These are phyloP conservation scores for Oreochromis niloticus DNA, from an alignment of 2,113 vertebrate genomes.

Conservation along the genomic window DNA sequence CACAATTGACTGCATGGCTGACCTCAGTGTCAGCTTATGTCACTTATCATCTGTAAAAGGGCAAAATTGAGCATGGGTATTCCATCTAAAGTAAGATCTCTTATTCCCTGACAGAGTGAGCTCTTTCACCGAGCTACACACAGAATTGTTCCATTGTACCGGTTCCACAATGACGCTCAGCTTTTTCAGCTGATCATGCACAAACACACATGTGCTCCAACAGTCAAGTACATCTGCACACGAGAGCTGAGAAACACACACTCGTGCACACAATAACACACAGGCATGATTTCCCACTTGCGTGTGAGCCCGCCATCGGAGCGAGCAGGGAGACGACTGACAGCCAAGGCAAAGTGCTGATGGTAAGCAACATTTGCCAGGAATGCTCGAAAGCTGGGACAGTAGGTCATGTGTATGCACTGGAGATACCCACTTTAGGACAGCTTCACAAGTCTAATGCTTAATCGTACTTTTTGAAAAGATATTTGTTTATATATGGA, in stretches of 20 bases:
- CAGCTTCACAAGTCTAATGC: not conserved
- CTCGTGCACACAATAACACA: constrained; percentile 1
- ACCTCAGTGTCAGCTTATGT: constrained; percentile 37
- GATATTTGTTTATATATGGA: not conserved
- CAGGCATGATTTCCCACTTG: constrained; percentile 44
- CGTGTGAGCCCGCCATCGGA: constrained; percentile 40
- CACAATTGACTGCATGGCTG: constrained; percentile 30
- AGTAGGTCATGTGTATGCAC: not conserved
- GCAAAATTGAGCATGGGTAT: not conserved
- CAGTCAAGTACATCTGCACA: constrained; percentile 27
- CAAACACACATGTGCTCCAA: constrained; percentile 23
- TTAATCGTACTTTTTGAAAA: not conserved
- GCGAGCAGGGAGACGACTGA: constrained; percentile 47
- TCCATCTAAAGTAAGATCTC: constrained; percentile 12
- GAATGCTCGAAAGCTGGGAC: constrained; percentile 34
- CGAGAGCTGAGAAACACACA: not conserved
- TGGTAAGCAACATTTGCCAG: constrained; percentile 35
- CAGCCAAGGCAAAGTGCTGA: constrained; percentile 62
- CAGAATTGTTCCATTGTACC: not conserved
- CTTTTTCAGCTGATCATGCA: constrained; percentile 53
- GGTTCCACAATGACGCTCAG: not conserved
- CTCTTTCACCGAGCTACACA: not conserved
- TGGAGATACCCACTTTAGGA: not conserved
- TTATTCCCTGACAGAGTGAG: constrained; percentile 2
- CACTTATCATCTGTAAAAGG: constrained; percentile 47